phyloP scores from a whole-genome alignment of 2,113 vertebrate genomes.

The Oxyura jamaicensis region DNA sequence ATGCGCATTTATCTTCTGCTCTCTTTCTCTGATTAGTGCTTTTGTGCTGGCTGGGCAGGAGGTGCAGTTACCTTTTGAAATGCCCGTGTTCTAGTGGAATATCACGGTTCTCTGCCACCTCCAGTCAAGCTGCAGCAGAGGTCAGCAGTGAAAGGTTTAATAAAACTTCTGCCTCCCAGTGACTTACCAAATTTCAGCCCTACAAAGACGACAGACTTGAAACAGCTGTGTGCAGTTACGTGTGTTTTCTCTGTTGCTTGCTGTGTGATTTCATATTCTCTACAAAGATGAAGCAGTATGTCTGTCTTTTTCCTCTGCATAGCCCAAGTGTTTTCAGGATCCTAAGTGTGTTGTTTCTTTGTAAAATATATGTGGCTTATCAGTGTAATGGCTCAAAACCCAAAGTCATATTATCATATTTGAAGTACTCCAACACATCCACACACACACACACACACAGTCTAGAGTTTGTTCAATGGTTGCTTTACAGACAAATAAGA shows the following conservation, averaged over 20 bases:
- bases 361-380: background rate
- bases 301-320: background rate
- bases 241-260: background rate
- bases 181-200: background rate
- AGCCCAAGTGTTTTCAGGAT: background rate
- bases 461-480: background rate
- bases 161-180: background rate
- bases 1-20: slow-evolving; percentile 41
- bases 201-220: background rate
- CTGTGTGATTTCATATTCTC: rapidly evolving
- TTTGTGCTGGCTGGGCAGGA: background rate
- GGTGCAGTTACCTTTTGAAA: slow-evolving; percentile 45
- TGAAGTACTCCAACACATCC: background rate
- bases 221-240: background rate
- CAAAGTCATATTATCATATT: background rate
- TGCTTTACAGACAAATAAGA: background rate
- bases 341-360: background rate
- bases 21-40: slow-evolving; percentile 35
- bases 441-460: background rate
- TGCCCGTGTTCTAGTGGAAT: background rate
- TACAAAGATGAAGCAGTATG: background rate
- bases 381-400: background rate
- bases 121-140: background rate
- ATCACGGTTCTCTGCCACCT: background rate
- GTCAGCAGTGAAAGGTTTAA: background rate